Base-by-base conservation (phyloP, 2,113 vertebrate species). In the Pyxicephalus adspersus region DNA sequence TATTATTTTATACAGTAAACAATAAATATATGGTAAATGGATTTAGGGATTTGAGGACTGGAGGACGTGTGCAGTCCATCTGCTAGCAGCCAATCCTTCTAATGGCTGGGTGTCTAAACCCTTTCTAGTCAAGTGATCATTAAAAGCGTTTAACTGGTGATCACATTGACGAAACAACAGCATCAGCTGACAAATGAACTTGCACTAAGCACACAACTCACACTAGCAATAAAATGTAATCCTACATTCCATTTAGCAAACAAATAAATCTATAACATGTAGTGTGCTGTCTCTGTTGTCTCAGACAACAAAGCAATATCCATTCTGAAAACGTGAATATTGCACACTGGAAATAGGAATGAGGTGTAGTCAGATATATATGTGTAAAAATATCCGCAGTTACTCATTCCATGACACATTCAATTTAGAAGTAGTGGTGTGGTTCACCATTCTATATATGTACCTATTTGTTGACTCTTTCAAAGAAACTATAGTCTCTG, bases 351-450 rank as follows among this genome's bases (percentile, higher is more conserved):
- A 71, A 26, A 8, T 70, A 51, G 26, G 66, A 68, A 25, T 15
- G 45, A 5, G 6, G 8, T n/a, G 71, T 74, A 22, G 13, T 58
- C 17, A 22, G 15, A 23, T 34, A 57, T 57, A 58, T 38, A 57
- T 58, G 52, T 73, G n/a, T 73, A 73, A 73, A 57, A 16, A 73
- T 54, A 51, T 51, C 31, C 16, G 20, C 65, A 51, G 45, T 50
- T 51, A 4, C 3, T 70, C 50, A 52, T 11, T 52, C 26, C 23
- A 38, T 51, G 22, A n/a, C 23, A 68, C n/a, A 68, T 34, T 20
- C 25, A 15, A 68, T 6, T 51, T 16, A 45, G 38, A 1, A 9
- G 22, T 61, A 16, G 22, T 25, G 25, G 8, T 11, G 4, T n/a
- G 3, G n/a, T 22, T 20, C n/a, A n/a, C 23, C 22, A 15, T 25